Conservation (phyloP, 2,888 invertebrate genomes). For the Trissolcus japonicus region DNA sequence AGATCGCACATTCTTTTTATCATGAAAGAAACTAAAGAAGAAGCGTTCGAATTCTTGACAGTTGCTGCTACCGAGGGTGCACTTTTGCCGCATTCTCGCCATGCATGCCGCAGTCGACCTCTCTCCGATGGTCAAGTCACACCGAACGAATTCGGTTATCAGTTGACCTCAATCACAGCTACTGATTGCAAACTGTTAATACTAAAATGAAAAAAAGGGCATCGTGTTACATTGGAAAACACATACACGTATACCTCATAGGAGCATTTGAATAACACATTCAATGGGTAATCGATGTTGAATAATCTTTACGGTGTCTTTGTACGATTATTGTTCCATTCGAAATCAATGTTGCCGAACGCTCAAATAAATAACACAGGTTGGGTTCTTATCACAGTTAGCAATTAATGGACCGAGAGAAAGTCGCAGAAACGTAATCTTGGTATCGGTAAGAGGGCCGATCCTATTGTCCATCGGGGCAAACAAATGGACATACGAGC, state of each 20-base stretch:
- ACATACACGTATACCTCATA: slow-evolving; percentile 18
- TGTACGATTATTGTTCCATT: slow-evolving; percentile 43
- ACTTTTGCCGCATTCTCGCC: slow-evolving; percentile 28
- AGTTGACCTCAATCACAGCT: slow-evolving; percentile 17
- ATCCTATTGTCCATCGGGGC: slow-evolving; percentile 45
- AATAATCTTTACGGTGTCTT: slow-evolving; percentile 27
- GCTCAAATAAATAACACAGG: slow-evolving; percentile 42
- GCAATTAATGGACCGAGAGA: slow-evolving; percentile 46
- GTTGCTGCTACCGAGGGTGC: slow-evolving; percentile 68
- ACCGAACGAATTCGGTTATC: slow-evolving; percentile 24
- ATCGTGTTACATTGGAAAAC: background rate
- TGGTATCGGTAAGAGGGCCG: slow-evolving; percentile 33
- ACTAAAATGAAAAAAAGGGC: slow-evolving; percentile 29
- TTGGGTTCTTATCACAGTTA: slow-evolving; percentile 44
- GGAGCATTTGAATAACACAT: slow-evolving; percentile 35
- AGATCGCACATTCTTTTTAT: slow-evolving; percentile 54
- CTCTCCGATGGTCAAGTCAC: background rate
- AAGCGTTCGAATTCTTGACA: slow-evolving; percentile 70
- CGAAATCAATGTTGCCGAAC: slow-evolving; percentile 46
- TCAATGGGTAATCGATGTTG: slow-evolving; percentile 36
- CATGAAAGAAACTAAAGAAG: slow-evolving; percentile 61
- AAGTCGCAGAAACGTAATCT: slow-evolving; percentile 49
- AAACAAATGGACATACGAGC: slow-evolving; percentile 45
- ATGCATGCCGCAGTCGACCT: background rate
- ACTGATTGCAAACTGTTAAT: slow-evolving; percentile 25